These are phyloP conservation scores for Oceanites oceanicus DNA, from an alignment of 2,113 vertebrate species.

Conservation along the genomic window DNA sequence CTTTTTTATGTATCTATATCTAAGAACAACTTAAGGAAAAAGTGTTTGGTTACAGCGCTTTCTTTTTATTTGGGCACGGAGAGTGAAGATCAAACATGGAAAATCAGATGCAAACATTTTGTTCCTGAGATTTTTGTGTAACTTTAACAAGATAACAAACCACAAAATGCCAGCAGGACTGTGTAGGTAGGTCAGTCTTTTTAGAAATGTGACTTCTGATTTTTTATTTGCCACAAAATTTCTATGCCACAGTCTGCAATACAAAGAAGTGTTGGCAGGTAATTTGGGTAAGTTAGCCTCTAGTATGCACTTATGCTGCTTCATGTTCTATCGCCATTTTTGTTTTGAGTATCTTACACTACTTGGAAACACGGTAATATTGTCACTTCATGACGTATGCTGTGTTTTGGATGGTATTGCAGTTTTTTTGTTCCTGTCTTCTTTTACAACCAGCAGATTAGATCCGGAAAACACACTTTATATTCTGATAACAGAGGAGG, in stretches of 20 bases:
- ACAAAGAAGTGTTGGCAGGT: neutral
- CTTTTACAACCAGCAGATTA: slow-evolving; percentile 23
- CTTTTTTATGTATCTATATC: neutral
- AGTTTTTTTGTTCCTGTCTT: neutral
- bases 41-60: neutral
- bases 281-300: neutral
- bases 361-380: neutral
- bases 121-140: neutral
- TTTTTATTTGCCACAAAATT: neutral
- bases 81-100: neutral
- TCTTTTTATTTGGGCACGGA: neutral
- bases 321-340: neutral
- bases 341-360: neutral
- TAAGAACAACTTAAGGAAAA: neutral
- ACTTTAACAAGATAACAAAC: neutral
- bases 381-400: neutral
- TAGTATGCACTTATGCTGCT: neutral
- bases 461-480: slow-evolving; percentile 16
- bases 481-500: slow-evolving; percentile 1
- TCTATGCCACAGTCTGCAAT: neutral
- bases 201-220: neutral
- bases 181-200: neutral
- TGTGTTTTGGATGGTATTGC: neutral
- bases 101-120: neutral
- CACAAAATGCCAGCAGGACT: neutral